Base-by-base conservation (phyloP, 2,888 invertebrate genomes). In the Buathra laborator region DNA sequence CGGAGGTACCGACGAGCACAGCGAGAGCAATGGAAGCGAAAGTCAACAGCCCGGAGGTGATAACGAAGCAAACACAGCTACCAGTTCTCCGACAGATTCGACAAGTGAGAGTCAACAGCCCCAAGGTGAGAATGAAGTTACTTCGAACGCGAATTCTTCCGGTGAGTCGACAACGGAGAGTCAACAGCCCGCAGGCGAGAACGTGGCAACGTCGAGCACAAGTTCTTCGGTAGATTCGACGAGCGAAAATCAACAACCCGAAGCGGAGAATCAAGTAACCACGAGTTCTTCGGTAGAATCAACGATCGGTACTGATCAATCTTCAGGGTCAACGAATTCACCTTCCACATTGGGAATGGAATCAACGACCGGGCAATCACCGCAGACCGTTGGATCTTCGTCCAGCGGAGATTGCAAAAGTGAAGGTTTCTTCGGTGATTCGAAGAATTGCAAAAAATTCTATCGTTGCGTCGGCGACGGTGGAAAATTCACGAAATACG, bases 381-480 rank as follows among this genome's bases (percentile, higher is more conserved):
- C 43, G 4, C 1, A 16, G 4, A 12, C 19, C 19, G 19, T 19
- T 66, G 51, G 37, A 51, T 16, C 48, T 37, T 43, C 43, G 7
- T 37, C 24, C 12, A 66, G 12, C 14, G 66, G 66, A 2, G 66
- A 76, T 19, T 76, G 76, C 90, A 94, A 93, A 14, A 92, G 94
- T 89, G 96, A 96, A 91, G 97, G 97, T 71, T 97, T 97, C 92
- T 95, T 96, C 89, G 95, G 96, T 16, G 96, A 97, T 92, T 94
- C 95, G 44, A 94, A 94, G 68, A 95, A 97, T 90, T 97, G 97
- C 90, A 95, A 95, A 84, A 96, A 96, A 91, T 97, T 97, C 94
- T 97, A 97, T 92, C 95, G 97, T 87, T 97, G 97, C 93, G 97
- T 97, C 53, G 94, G 95, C 84, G 95, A 96, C 90, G 96, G 95